Evolutionary conservation across 2,888 invertebrate genomes (phyloP).

Genomic region (Apamea sordens): DNA sequence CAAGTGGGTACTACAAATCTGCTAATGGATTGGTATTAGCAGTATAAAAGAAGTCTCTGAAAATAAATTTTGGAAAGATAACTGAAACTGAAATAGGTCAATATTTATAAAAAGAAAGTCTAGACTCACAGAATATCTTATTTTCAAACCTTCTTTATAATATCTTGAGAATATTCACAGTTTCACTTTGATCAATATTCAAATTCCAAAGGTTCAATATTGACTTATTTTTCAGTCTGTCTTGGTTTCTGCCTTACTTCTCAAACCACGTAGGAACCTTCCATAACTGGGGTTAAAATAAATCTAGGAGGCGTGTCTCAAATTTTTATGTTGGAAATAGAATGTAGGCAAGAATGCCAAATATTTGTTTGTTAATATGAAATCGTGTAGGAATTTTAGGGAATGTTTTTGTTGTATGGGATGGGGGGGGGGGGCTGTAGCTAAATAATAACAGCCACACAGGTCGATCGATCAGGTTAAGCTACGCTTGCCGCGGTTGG

Average conservation of each 20-base stretch:
- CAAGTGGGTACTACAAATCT: too few species aligned
- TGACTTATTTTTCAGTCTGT: constrained; percentile 21
- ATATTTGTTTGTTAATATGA: not conserved
- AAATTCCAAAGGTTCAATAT: constrained; percentile 22
- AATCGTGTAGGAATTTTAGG: too few species aligned
- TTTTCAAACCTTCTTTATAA: constrained; percentile 1
- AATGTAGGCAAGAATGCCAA: constrained; percentile 11
- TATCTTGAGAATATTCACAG: constrained; percentile 2
- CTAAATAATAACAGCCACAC: too few species aligned
- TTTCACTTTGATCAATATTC: constrained; percentile 22
- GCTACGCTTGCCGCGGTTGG: too few species aligned
- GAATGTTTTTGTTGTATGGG: too few species aligned
- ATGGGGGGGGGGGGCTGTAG: too few species aligned
- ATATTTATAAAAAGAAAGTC: constrained; percentile 1
- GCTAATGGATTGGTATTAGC: too few species aligned
- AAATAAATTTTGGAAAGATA: not conserved
- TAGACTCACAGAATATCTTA: constrained; percentile 14
- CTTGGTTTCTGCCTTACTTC: constrained; percentile 28
- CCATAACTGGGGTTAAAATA: constrained; percentile 30
- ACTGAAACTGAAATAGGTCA: not conserved
- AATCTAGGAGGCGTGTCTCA: constrained; percentile 25
- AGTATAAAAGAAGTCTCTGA: not conserved
- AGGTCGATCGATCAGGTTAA: too few species aligned
- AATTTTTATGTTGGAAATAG: constrained; percentile 22
- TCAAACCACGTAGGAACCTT: constrained; percentile 44